Conservation (phyloP, 1,140 invertebrate species). For the Oscheius sp. region DNA sequence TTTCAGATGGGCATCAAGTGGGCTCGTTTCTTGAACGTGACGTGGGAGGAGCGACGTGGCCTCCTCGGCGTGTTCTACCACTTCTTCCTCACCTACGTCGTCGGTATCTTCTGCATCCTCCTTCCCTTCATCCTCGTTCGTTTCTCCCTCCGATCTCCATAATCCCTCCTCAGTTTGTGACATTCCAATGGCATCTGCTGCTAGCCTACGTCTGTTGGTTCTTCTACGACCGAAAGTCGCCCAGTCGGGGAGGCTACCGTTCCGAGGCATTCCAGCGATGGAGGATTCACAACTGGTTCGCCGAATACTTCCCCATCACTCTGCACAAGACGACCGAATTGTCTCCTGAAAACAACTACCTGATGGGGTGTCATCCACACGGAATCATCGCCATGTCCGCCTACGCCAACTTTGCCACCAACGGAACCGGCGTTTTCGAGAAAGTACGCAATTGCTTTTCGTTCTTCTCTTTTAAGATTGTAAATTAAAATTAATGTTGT, state of each 20-base stretch:
- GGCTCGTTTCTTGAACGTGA: too few species aligned
- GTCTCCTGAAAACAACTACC: background rate
- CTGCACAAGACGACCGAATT: conserved; percentile 7
- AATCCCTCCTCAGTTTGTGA: too few species aligned
- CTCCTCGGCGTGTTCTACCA: too few species aligned
- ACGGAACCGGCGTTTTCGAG: background rate
- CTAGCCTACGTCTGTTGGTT: background rate
- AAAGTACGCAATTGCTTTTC: background rate
- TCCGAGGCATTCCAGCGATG: background rate
- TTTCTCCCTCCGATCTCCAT: too few species aligned
- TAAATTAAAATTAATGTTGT: background rate
- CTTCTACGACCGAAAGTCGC: background rate
- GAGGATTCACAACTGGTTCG: background rate
- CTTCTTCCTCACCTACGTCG: too few species aligned
- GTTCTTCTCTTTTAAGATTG: background rate
- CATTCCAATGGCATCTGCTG: conserved; percentile 1
- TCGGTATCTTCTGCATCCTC: too few species aligned
- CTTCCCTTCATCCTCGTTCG: too few species aligned
- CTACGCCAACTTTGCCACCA: background rate
- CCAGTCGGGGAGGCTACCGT: conserved; percentile 5
- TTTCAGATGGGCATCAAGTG: too few species aligned
- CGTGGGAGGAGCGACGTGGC: too few species aligned
- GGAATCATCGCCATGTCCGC: background rate
- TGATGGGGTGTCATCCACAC: conserved; percentile 9
- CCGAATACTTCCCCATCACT: background rate